phyloP scores from a whole-genome alignment of 2,888 invertebrate species.

The Perdita meconis region DNA sequence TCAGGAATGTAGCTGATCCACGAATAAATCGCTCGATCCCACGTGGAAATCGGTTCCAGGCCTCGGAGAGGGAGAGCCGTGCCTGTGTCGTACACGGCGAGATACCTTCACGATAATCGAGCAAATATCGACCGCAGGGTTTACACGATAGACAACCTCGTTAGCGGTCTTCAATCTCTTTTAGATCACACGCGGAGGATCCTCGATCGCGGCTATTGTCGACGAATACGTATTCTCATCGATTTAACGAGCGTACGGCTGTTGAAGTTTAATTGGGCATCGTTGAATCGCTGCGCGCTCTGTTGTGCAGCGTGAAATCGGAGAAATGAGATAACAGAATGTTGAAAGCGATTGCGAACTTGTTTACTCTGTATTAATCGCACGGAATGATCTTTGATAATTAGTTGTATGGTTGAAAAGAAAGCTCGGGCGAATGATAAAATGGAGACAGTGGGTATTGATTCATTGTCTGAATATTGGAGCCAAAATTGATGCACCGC shows the following conservation, averaged over 20 bases:
- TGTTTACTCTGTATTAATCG: too few relatives aligned
- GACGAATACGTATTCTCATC: not conserved
- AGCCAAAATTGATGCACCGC: too few relatives aligned
- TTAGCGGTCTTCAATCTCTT: conserved; percentile 56
- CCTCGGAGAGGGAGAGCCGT: conserved; percentile 2
- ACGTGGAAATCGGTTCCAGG: conserved; percentile 46
- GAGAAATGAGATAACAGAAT: too few relatives aligned
- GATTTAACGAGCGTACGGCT: not conserved
- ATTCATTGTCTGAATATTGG: too few relatives aligned
- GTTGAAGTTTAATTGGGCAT: not conserved
- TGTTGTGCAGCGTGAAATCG: not conserved
- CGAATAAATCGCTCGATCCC: conserved; percentile 58
- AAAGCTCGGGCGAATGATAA: too few relatives aligned
- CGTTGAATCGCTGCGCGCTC: not conserved
- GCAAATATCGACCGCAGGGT: conserved; percentile 53
- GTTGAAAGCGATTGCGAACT: too few relatives aligned
- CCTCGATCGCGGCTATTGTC: conserved; percentile 15
- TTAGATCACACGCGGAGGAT: conserved; percentile 45
- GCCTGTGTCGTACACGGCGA: conserved; percentile 44
- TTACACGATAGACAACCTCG: conserved; percentile 50
- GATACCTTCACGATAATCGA: conserved; percentile 48
- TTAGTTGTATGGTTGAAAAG: too few relatives aligned
- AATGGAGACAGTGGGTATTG: too few relatives aligned
- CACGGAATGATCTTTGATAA: too few relatives aligned
- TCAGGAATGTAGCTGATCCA: conserved; percentile 54